Conservation (phyloP, 2,113 vertebrate genomes). For the Dicerorhinus sumatrensis region DNA sequence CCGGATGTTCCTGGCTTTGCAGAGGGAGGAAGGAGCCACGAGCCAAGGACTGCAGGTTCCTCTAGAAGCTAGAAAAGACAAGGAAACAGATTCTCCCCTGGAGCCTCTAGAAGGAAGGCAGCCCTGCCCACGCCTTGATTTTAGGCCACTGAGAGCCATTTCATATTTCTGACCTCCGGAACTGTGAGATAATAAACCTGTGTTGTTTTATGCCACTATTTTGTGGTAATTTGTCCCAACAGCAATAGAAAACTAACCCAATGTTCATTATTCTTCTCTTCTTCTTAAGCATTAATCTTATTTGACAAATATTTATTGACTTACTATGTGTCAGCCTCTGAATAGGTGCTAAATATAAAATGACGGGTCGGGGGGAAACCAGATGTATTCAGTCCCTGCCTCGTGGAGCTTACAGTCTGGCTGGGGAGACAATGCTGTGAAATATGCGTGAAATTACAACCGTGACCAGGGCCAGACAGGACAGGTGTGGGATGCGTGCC, state of each 20-base stretch:
- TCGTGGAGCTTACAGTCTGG: accelerated
- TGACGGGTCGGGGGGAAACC: no score
- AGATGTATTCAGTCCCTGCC: accelerated
- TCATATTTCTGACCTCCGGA: background rate
- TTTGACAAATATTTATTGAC: background rate
- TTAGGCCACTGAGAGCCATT: accelerated
- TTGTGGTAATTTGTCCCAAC: background rate
- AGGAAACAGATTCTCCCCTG: accelerated
- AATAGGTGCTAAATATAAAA: background rate
- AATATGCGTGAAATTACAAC: accelerated
- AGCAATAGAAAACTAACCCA: accelerated
- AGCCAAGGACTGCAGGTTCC: background rate
- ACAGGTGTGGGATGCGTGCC: accelerated
- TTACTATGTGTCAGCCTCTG: background rate
- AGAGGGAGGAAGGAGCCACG: accelerated
- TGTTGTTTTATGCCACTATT: accelerated
- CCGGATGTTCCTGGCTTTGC: accelerated
- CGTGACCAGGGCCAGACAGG: accelerated
- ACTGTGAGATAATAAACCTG: accelerated
- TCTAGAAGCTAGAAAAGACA: accelerated
- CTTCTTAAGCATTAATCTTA: background rate
- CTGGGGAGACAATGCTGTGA: accelerated
- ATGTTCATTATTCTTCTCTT: accelerated
- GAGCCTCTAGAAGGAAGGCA: accelerated
- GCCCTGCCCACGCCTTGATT: no score